A percentile compares a stretch with the other conserved stretches of the same genome.
These are phyloP conservation scores for Calliphora vomitoria DNA, from an alignment of 2,888 invertebrate species.

Conservation along the genomic window DNA sequence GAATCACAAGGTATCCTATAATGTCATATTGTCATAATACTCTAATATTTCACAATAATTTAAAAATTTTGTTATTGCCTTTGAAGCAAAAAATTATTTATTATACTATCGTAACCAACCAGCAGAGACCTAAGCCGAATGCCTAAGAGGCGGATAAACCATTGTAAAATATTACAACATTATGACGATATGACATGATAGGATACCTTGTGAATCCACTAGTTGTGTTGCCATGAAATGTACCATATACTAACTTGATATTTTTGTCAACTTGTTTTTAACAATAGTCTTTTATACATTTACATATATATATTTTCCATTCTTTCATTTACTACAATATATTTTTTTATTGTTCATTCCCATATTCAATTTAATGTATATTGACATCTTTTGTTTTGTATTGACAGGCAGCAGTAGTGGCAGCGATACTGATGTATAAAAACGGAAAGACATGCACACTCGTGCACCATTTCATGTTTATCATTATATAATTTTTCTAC, in stretches of 20 bases:
- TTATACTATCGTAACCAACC: too few relatives aligned
- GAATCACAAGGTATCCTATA: too few relatives aligned
- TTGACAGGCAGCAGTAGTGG: conserved; percentile 32
- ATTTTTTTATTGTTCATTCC: conserved; percentile 25
- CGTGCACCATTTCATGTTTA: conserved; percentile 21
- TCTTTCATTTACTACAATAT: background rate
- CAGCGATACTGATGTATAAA: background rate
- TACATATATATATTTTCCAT: background rate
- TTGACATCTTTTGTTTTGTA: conserved; percentile 58
- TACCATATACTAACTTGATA: too few relatives aligned
- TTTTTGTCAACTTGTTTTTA: conserved; percentile 6
- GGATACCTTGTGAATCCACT: too few relatives aligned
- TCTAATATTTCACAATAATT: too few relatives aligned
- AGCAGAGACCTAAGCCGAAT: too few relatives aligned
- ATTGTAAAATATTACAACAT: too few relatives aligned
- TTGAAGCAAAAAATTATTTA: too few relatives aligned
- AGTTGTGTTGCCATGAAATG: conserved; percentile 7
- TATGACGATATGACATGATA: too few relatives aligned
- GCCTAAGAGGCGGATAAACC: too few relatives aligned
- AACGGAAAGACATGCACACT: background rate
- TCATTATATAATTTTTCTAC: conserved; percentile 42
- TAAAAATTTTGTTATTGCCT: too few relatives aligned
- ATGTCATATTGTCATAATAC: too few relatives aligned
- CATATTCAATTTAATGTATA: conserved; percentile 66
- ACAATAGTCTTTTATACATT: conserved; percentile 12